Evolutionary conservation across 2,113 vertebrate species (phyloP).

Genomic region (Scatophagus argus): DNA sequence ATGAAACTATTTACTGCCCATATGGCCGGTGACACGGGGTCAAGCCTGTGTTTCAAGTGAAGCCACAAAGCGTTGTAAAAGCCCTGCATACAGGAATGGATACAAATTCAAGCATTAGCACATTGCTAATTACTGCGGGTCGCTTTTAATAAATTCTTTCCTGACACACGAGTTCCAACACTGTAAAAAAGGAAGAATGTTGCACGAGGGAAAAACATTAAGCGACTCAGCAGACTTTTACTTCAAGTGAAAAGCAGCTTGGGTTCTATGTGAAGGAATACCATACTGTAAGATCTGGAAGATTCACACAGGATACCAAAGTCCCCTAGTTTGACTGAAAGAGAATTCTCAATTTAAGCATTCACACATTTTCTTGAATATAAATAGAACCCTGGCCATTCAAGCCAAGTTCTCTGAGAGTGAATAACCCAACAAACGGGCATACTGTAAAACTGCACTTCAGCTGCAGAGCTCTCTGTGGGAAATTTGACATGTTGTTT

Average conservation of each 20-base stretch:
- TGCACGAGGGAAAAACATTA: constrained; percentile 66
- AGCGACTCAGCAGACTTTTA: constrained; percentile 38
- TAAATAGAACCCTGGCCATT: background rate
- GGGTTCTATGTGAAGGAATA: constrained; percentile 31
- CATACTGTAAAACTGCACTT: constrained; percentile 16
- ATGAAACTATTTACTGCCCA: constrained; percentile 82
- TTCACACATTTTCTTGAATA: constrained; percentile 29
- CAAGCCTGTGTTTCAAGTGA: constrained; percentile 81
- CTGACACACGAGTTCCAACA: constrained; percentile 68
- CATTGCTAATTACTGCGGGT: constrained; percentile 78
- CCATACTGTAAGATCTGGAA: constrained; percentile 6
- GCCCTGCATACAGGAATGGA: constrained; percentile 64
- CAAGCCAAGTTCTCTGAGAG: constrained; percentile 21
- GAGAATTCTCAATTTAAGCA: constrained; percentile 7
- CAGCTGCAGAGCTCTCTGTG: constrained; percentile 1
- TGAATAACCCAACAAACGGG: constrained; percentile 4
- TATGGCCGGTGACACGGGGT: constrained; percentile 80
- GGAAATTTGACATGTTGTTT: constrained; percentile 38
- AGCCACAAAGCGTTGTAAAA: constrained; percentile 78
- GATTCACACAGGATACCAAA: constrained; percentile 21
- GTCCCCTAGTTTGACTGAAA: constrained; percentile 1
- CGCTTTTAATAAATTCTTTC: constrained; percentile 78
- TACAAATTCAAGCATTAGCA: constrained; percentile 81
- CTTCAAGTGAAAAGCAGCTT: constrained; percentile 13
- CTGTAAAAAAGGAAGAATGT: constrained; percentile 59